Percentiles rank a stretch among this genome's conserved stretches.
Evolutionary conservation across 2,888 invertebrate species (phyloP).

Genomic region (Melinaea marsaeus): DNA sequence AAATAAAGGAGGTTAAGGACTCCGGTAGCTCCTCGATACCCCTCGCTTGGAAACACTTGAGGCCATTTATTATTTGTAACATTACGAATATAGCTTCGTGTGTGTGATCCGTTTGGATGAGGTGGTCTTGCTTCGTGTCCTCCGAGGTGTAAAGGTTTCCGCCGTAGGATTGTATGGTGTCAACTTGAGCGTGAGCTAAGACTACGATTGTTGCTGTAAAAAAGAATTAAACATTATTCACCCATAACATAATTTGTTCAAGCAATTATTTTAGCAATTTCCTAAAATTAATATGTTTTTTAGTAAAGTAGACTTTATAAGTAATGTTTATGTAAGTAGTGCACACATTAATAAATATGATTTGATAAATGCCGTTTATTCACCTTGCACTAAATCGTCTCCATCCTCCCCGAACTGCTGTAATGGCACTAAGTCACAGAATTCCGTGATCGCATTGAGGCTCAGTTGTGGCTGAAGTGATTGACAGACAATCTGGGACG

Average conservation of each 20-base stretch:
- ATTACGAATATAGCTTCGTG: slow-evolving; percentile 87
- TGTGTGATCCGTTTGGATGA: slow-evolving; percentile 70
- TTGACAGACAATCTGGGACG: slow-evolving; percentile 80
- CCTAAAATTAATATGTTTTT: not conserved
- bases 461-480: slow-evolving; percentile 80
- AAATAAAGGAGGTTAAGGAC: slow-evolving; percentile 83
- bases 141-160: slow-evolving; percentile 78
- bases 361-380: not conserved
- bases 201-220: slow-evolving; percentile 86
- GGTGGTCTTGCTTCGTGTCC: slow-evolving; percentile 62
- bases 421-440: slow-evolving; percentile 86
- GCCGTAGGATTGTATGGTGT: slow-evolving; percentile 85
- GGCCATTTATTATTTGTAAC: slow-evolving; percentile 87
- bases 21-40: slow-evolving; percentile 88
- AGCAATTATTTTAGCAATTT: no score
- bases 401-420: slow-evolving; percentile 81
- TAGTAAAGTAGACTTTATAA: not conserved
- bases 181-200: slow-evolving; percentile 84
- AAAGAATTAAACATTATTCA: not conserved
- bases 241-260: no score
- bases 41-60: slow-evolving; percentile 89
- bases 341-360: no score
- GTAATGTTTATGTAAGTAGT: no score
- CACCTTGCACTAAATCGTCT: slow-evolving; percentile 83
- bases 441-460: slow-evolving; percentile 86